Conservation (phyloP, 1,140 invertebrate species). For the Hirudo medicinalis region DNA sequence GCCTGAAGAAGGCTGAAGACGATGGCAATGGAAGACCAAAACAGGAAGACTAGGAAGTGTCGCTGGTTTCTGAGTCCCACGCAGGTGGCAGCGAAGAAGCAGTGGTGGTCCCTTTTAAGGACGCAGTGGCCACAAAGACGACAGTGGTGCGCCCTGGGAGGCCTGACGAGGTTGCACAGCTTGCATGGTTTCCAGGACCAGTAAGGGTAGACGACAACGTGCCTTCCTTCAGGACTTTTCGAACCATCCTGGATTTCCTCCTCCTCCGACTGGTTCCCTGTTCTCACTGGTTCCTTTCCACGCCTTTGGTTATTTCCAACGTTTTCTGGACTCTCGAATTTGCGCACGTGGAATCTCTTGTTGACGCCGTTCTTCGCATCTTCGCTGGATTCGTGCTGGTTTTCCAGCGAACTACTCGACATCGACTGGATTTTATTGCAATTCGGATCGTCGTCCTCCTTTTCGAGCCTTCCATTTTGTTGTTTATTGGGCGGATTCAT, state of each 20-base stretch:
- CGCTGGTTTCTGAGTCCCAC: constrained; percentile 74
- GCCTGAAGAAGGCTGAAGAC: constrained; percentile 19
- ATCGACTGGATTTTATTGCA: not conserved
- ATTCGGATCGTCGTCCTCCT: not conserved
- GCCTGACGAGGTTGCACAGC: constrained; percentile 19
- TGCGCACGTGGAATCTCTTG: not conserved
- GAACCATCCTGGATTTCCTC: not conserved
- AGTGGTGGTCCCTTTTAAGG: constrained; percentile 71
- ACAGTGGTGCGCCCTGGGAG: constrained; percentile 32
- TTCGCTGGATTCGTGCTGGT: not conserved
- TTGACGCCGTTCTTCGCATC: not conserved
- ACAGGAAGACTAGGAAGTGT: constrained; percentile 53
- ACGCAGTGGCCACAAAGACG: constrained; percentile 28
- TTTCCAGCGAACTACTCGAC: not conserved
- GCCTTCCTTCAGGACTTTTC: not conserved
- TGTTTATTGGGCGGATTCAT: not conserved
- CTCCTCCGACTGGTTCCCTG: not conserved
- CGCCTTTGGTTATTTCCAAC: not conserved
- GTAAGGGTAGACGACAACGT: constrained; percentile 20
- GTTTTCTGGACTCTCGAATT: not conserved
- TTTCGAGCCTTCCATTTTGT: not conserved
- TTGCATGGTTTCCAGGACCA: constrained; percentile 24
- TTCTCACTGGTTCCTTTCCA: not conserved
- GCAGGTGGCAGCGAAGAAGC: constrained; percentile 75
- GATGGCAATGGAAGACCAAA: constrained; percentile 19